A percentile compares a stretch with the other conserved stretches of the same genome.
phyloP scores from a whole-genome alignment of 2,888 invertebrate genomes.

The Lasius platythorax region DNA sequence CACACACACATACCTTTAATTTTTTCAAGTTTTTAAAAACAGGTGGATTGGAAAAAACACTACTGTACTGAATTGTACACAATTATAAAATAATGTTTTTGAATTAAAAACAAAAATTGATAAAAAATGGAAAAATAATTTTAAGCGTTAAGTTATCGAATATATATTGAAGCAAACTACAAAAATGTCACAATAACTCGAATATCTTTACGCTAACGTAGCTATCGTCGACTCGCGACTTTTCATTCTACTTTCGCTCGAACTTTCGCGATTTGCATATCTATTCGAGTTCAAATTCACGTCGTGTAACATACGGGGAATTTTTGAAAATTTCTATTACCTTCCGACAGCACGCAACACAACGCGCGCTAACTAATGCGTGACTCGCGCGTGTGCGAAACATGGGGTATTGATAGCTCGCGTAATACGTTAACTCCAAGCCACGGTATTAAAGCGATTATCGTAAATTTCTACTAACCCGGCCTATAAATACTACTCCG shows the following conservation, averaged over 20 bases:
- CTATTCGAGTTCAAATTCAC: constrained; percentile 1
- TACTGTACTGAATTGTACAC: not conserved
- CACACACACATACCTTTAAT: not conserved
- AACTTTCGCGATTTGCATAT: constrained; percentile 28
- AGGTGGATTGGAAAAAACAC: not conserved
- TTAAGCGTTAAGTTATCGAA: not conserved
- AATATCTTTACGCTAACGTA: not conserved
- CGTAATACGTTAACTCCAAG: constrained; percentile 31
- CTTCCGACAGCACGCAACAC: not conserved
- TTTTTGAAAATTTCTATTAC: constrained; percentile 34
- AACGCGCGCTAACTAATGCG: too few species aligned
- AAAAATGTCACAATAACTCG: not conserved
- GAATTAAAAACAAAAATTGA: not conserved
- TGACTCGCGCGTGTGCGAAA: not conserved
- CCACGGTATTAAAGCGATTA: constrained; percentile 46
- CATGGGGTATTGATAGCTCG: constrained; percentile 26
- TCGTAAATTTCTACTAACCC: constrained; percentile 48
- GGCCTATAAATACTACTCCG: constrained; percentile 13
- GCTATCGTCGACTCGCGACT: not conserved
- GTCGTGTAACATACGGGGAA: not conserved
- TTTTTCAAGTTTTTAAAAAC: not conserved
- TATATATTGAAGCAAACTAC: not conserved
- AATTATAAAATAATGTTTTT: not conserved
- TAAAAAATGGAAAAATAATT: not conserved
- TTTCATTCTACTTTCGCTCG: constrained; percentile 9